Evolutionary conservation across 2,888 invertebrate genomes (phyloP), one percentile per base, ranked within the genome.

Genomic region (Epistrophe grossulariae): DNA sequence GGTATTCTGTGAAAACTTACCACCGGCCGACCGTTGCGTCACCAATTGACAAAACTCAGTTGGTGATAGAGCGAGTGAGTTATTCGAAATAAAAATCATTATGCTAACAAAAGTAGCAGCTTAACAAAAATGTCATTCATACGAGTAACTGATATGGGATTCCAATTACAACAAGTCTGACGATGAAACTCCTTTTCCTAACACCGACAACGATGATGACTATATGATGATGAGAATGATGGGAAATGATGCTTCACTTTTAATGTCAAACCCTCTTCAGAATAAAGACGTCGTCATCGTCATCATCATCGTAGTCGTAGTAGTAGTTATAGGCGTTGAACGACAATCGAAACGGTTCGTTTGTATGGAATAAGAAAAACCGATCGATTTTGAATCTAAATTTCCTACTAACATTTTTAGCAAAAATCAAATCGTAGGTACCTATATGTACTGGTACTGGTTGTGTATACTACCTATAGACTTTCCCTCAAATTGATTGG

Each of bases 211-310:
- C 48, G 48, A 28, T 57, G 50, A 31, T 50, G 45, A n/a, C 45
- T 31, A 48, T 31, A 48, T 48, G 66, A 66, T 57, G 79, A 45
- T 71, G 55, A 70, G 38, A 62, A 57, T 64, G 64, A 82, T 80
- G 73, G 77, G 79, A 81, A 81, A 81, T 85, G 68, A 70, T 57
- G 68, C 81, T 77, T 81, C 81, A 73, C 78, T 70, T 70, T 71
- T 77, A 73, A 81, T 84, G 84, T 68, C 81, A 77, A 64, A 81
- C 84, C 84, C 77, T 85, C 84, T 81, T 81, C 84, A 81, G 55
- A 70, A 73, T 35, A 59, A 77, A 78, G 66, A 80, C 60, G 55
- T 62, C 62, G 9, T 62, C 50, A 52, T 72, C 45, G n/a, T 80
- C 50, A 19, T 62, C 15, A n/a, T 66, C 45, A 55, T 71, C 43